A percentile compares a stretch with the other conserved stretches of the same genome.
Conservation (phyloP, 2,888 invertebrate species). For the Hirtodrosophila duncani region DNA sequence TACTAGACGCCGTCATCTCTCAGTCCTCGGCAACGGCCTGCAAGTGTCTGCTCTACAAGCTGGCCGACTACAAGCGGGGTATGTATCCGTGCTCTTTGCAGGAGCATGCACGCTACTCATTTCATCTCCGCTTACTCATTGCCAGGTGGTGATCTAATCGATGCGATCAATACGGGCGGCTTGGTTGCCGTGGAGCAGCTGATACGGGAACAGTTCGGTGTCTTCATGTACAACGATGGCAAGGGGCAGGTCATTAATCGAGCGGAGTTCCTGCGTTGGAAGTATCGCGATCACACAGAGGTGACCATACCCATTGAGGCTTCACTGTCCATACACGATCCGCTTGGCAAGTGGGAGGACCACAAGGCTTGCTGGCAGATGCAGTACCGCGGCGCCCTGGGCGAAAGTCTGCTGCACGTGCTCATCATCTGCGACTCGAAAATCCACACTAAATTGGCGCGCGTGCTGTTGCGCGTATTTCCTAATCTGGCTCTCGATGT, state of each 20-base stretch:
- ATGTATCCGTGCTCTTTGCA: neutral
- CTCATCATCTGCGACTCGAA: conserved; percentile 96
- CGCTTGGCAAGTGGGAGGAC: conserved; percentile 91
- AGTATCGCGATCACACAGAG: conserved; percentile 90
- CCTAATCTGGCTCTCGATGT: conserved; percentile 94
- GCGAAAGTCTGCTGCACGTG: conserved; percentile 96
- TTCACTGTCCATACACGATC: conserved; percentile 90
- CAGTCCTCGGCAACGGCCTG: conserved; percentile 89
- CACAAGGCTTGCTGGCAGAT: conserved; percentile 99
- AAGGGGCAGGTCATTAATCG: conserved; percentile 90
- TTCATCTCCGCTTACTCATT: too few species aligned
- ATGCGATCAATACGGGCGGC: conserved; percentile 91
- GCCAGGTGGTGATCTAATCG: conserved; percentile 89
- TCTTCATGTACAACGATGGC: conserved; percentile 92
- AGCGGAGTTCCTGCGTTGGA: conserved; percentile 93
- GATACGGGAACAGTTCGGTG: conserved; percentile 90
- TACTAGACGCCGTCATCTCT: conserved; percentile 92
- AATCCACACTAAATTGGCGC: conserved; percentile 85
- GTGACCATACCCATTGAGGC: conserved; percentile 92
- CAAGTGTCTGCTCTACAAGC: conserved; percentile 90
- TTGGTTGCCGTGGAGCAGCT: conserved; percentile 90
- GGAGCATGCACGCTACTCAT: too few species aligned
- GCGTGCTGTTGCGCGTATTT: conserved; percentile 93
- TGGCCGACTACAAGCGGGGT: conserved; percentile 94
- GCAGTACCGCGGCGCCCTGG: conserved; percentile 95